Evolutionary conservation across 2,797 vertebrate species (phyloP).

Genomic region (Microctenopoma stevenorrisi): DNA sequence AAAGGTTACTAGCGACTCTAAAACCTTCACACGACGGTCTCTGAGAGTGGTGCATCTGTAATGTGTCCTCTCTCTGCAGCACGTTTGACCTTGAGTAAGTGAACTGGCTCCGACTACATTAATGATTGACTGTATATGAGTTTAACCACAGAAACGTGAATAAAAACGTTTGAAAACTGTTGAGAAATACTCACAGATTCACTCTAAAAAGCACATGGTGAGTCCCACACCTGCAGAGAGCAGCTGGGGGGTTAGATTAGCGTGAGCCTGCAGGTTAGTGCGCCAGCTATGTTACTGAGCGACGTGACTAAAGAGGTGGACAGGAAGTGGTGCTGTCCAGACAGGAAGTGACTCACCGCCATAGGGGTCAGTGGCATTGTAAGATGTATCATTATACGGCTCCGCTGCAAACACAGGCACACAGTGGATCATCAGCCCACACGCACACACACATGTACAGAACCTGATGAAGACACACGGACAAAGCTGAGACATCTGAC

Average conservation of each 20-base stretch:
- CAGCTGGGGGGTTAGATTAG: conserved; percentile 39
- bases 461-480: not conserved
- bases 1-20: too few species aligned
- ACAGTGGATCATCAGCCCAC: conserved; percentile 42
- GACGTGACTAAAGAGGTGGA: conserved; percentile 5
- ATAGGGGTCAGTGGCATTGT: conserved; percentile 91
- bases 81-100: too few species aligned
- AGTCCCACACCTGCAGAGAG: conserved; percentile 2
- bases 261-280: conserved; percentile 53
- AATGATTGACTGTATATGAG: too few species aligned
- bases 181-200: too few species aligned
- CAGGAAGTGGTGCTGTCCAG: conserved; percentile 43
- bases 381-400: conserved; percentile 90
- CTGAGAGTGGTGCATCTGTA: too few species aligned
- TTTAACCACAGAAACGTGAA: too few species aligned
- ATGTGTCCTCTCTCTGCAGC: too few species aligned
- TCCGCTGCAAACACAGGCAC: conserved; percentile 90
- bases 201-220: not conserved
- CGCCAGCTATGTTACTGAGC: conserved; percentile 32
- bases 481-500: conserved; percentile 1
- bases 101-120: not conserved
- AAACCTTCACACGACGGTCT: too few species aligned
- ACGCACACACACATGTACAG: conserved; percentile 5
- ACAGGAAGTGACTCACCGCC: conserved; percentile 89
- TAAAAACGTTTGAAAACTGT: too few species aligned